phyloP scores from a whole-genome alignment of 2,888 invertebrate species.

The Sarcophaga rosellei region DNA sequence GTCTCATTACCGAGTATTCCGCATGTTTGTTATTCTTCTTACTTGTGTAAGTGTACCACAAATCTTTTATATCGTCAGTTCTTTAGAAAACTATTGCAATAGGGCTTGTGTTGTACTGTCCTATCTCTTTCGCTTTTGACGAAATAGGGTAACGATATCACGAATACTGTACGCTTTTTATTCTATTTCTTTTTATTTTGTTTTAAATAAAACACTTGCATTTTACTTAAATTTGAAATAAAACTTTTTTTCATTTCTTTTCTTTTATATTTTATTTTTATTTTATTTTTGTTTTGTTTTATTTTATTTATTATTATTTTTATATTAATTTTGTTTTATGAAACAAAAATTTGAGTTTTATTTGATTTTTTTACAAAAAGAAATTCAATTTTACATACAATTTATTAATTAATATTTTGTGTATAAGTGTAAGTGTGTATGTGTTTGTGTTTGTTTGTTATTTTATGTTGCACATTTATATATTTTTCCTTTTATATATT shows the following conservation, averaged over 20 bases:
- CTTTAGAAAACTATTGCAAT: too few species aligned
- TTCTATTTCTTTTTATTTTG: too few species aligned
- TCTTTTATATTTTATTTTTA: slow-evolving; percentile 21
- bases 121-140: too few species aligned
- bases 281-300: slow-evolving; percentile 38
- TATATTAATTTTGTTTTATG: slow-evolving; percentile 36
- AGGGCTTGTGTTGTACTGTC: too few species aligned
- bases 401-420: slow-evolving; percentile 32
- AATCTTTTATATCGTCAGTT: too few species aligned
- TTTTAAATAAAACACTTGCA: too few species aligned
- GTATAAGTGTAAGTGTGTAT: neutral
- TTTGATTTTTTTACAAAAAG: slow-evolving; percentile 57
- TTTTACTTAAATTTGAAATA: too few species aligned
- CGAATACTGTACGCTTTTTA: too few species aligned
- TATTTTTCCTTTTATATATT: slow-evolving; percentile 45
- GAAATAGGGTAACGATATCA: too few species aligned
- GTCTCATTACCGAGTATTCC: too few species aligned
- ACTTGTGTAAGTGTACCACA: too few species aligned
- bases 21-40: too few species aligned
- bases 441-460: slow-evolving; percentile 20
- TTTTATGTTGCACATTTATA: slow-evolving; percentile 64
- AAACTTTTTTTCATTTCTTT: neutral
- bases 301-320: slow-evolving; percentile 43
- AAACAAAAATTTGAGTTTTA: slow-evolving; percentile 51
- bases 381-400: slow-evolving; percentile 53